A percentile compares a stretch with the other conserved stretches of the same genome.
These are phyloP conservation scores for Bovichtus variegatus DNA, from an alignment of 2,797 vertebrate species.

Conservation along the genomic window DNA sequence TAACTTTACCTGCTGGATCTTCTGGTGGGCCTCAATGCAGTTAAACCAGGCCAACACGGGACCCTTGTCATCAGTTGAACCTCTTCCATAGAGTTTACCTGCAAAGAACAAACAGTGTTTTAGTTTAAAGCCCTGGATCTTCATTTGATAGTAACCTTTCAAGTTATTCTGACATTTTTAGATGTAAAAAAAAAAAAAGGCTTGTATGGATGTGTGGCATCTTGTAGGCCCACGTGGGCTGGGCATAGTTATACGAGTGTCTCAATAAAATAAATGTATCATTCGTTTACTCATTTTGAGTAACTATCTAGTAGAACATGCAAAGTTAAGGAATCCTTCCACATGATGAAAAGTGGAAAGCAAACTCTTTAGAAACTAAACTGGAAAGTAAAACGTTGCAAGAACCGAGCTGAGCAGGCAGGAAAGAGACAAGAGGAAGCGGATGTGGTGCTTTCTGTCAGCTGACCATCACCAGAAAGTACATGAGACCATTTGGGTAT, in stretches of 20 bases:
- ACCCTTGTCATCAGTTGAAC: constrained; percentile 97
- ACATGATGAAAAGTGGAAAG: neutral
- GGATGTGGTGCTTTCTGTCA: constrained; percentile 46
- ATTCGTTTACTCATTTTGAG: neutral
- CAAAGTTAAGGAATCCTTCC: neutral
- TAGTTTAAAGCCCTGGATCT: neutral
- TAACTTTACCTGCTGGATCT: constrained; percentile 89
- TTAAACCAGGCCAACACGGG: constrained; percentile 97
- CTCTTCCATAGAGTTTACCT: constrained; percentile 96
- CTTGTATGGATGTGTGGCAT: neutral
- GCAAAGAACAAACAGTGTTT: constrained; percentile 24
- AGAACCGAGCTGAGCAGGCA: constrained; percentile 39
- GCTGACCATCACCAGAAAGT: constrained; percentile 60
- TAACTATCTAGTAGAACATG: neutral
- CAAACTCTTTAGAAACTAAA: neutral
- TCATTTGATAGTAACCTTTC: neutral
- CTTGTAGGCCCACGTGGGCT: neutral
- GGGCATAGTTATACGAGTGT: neutral
- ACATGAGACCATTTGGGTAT: neutral
- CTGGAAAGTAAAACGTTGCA: constrained; percentile 7
- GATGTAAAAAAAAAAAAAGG: neutral
- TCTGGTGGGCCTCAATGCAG: constrained; percentile 94
- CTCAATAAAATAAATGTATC: neutral
- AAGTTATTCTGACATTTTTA: neutral
- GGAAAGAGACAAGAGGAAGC: constrained; percentile 32